A percentile compares a stretch with the other conserved stretches of the same genome.
phyloP scores from a whole-genome alignment of 2,113 vertebrate genomes.

The Clinocottus analis region DNA sequence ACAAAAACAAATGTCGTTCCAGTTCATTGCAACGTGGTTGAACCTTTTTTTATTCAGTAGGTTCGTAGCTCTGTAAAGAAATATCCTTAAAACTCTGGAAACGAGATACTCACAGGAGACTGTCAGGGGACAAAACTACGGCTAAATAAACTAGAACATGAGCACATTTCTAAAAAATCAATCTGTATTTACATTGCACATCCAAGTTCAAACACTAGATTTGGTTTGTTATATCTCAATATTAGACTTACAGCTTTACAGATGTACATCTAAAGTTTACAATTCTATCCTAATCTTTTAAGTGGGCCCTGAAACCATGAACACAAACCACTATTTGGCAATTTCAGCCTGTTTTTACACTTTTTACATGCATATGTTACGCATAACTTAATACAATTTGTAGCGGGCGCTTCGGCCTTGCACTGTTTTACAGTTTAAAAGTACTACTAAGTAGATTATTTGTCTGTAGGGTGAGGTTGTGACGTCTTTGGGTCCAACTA shows the following conservation, averaged over 20 bases:
- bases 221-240: not conserved
- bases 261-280: not conserved
- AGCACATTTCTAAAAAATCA: not conserved
- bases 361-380: too few species aligned
- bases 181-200: too few species aligned
- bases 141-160: too few species aligned
- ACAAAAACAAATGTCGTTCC: not conserved
- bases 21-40: not conserved
- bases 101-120: not conserved
- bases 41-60: not conserved
- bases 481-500: not conserved
- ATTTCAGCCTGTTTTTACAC: too few species aligned
- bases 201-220: too few species aligned
- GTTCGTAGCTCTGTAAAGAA: not conserved
- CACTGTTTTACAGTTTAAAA: not conserved
- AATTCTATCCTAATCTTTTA: not conserved
- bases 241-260: not conserved
- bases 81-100: not conserved
- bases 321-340: too few species aligned
- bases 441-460: constrained; percentile 7
- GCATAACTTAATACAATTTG: not conserved
- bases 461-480: not conserved
- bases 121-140: too few species aligned
- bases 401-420: not conserved
- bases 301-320: too few species aligned